Base-by-base conservation (phyloP, 2,113 vertebrate genomes). In the Bubo blakistoni region DNA sequence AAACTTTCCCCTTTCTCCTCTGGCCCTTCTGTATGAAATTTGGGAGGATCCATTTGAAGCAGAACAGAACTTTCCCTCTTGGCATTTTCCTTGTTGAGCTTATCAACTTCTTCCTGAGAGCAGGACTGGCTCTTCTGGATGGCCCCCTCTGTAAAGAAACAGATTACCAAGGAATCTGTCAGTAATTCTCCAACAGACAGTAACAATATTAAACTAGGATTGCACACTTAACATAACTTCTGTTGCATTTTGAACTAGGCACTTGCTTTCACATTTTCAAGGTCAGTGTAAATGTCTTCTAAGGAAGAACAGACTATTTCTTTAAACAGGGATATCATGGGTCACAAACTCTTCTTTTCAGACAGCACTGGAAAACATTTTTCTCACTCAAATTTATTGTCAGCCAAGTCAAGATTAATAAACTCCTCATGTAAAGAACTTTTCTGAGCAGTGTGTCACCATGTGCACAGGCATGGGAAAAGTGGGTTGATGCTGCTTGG, bases 81-180 rank as follows among this genome's bases (percentile, higher is more conserved):
- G 0, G 94, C 36, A 97, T 99, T 99, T 98, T 99, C 98, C 92
- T 98, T 94, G 97, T 99, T 99, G 94, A 99, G 98, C 59, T 98
- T 98, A 81, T 98, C 97, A 80, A 99, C 90, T 38, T 98, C 98
- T 92, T 97, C 94, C 71, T 98, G 98, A 46, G 97, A 97, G 63
- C 66, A 97, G 13, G 96, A 96, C 40, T 98, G 98, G 52, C 96
- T 98, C 91, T 98, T 98, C 74, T 98, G 92, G 73, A 97, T 84
- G 57, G 91, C 34, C 30, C 69, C 61, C 61, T 98, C 99, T 99
- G 84, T 78, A 96, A 97, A 88, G 34, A 96, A 97, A 90, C 13
- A 95, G 44, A 90, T 95, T 58, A 96, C 66, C 87, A 93, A 93
- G 44, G 42, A 90, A 81, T 92, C 29, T 74, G n/a, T 74, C 73